Base-by-base conservation (phyloP, 23 tunicate genomes). In the Ascidia mentula region DNA sequence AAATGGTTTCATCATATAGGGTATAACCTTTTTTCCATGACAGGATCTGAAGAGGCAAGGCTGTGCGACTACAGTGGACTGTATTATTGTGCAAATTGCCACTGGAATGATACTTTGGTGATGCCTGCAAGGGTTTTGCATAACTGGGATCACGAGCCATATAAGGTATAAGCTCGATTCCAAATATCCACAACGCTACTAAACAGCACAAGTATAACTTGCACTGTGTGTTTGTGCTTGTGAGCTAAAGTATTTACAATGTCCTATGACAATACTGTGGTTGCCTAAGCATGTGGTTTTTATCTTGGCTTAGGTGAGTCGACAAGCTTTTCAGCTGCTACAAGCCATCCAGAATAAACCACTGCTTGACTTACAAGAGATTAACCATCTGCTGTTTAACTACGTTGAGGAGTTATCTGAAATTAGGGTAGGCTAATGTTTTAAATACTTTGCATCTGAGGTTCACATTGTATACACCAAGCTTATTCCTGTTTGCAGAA, bases 31-130 rank as follows among this genome's bases (percentile, higher is more conserved):
- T n/a, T n/a, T n/a, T n/a, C n/a, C n/a, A n/a, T n/a, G n/a, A n/a
- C 59, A 70, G 91, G 88, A 59, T 35, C 75, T 20, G 84, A 93
- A 24, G 87, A 77, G 40, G 98, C 86, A 0, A 45, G 84, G 26
- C 39, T 93, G 38, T 93, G 98, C 46, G 89, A 93, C 59, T 93
- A 93, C 86, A 84, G 78, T n/a, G 98, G 98, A 32, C 77, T 39
- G 31, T 93, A 93, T 72, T 93, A 83, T 53, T 93, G 98, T 59
- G 71, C 94, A 15, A 79, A 84, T 60, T 93, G 98, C 65, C 98
- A 93, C 72, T 93, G 98, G 98, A 83, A 93, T 46, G 93, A 93
- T 40, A 34, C 40, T 6, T 2, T 72, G 22, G 84, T 84, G 6
- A 77, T 69, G 15, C 98, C 98, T 0, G 98, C 87, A 36, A 76